Evolutionary conservation across 2,113 vertebrate species (phyloP), one percentile per base, ranked within the genome.

Genomic region (Gymnocephalus cernua): DNA sequence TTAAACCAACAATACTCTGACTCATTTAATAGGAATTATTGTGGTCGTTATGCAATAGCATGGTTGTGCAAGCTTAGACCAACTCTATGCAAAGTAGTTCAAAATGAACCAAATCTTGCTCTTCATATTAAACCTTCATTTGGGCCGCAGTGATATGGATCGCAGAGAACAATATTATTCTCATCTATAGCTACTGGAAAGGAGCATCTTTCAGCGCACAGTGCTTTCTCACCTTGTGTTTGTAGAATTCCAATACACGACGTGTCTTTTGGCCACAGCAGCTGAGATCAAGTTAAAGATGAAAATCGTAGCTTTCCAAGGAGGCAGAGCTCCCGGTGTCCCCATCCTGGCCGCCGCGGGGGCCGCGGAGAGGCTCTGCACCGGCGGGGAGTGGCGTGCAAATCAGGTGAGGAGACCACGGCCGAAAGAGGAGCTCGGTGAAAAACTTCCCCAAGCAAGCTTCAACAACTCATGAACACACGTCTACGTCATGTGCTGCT

Each of bases 171-270:
- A 29, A 16, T 5, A 29, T 1, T 9, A 6, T 8, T 12, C 2
- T 67, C 29, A 27, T 12, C 35, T 27, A 10, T 15, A 41, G 38
- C 9, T 9, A 2, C 45, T 2, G 45, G 3, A 38, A 7, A 68
- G 45, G 23, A 14, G 77, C 71, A 10, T 59, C 47, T 44, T 19
- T 29, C 16, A 21, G 50, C 44, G 18, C 50, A 21, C 3, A n/a
- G 10, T 23, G 62, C 64, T 53, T 25, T 10, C 93, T 93, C 91
- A 96, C 95, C 93, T 93, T 35, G 92, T 77, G 85, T 95, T 95
- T 16, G 93, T 95, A 6, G 93, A 94, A 79, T 96, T 96, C 95
- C 95, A 96, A 79, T 90, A 95, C 74, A 96, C 93, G 8, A 86
- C 86, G 90, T 96, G 95, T 77, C 95, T 92, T 68, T 88, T 94